Base-by-base conservation (phyloP, 2,113 vertebrate genomes). In the Petrocephalus zakoni region DNA sequence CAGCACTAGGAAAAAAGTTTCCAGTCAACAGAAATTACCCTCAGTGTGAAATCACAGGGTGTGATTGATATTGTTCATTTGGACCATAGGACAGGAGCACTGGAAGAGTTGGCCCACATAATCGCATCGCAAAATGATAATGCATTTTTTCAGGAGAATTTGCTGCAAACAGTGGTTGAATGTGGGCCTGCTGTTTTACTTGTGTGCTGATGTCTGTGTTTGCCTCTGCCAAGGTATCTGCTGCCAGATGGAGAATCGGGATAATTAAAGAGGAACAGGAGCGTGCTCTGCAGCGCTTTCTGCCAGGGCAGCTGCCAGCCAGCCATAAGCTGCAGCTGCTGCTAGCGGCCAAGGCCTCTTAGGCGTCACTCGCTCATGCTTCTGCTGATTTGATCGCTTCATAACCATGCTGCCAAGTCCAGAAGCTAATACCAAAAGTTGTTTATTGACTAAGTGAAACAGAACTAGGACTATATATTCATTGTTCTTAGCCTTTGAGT, bases 221-320 rank as follows among this genome's bases (percentile, higher is more conserved):
- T 84, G 51, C 46, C 68, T n/a, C 42, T 51, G 47, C 82, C 82
- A 84, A 49, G 82, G 42, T 51, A n/a, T 84, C 82, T 84, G 82
- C 47, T n/a, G 82, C 82, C 46, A 46, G 42, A 47, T 47, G 37
- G 37, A 49, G 17, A 84, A 84, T 75, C 29, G 42, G 47, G 82
- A 47, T 49, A 84, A 49, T 17, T n/a, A 84, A 84, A 49, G 51
- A 6, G 17, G 46, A 21, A 13, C 47, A 84, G 3, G 46, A 84
- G 47, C 21, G 21, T 84, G 81, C 81, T 42, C 21, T 47, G 46
- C 46, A 22, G 47, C 49, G 81, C 42, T 83, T 22, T 82, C 37
- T 49, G 82, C 22, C 29, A 72, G 13, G 34, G 25, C 64, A 37
- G n/a, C 25, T 19, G 15, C 25, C 29, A 72, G 64, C 64, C 29